phyloP scores from a whole-genome alignment of 1,140 invertebrate species.

The Drosophila tropicalis region DNA sequence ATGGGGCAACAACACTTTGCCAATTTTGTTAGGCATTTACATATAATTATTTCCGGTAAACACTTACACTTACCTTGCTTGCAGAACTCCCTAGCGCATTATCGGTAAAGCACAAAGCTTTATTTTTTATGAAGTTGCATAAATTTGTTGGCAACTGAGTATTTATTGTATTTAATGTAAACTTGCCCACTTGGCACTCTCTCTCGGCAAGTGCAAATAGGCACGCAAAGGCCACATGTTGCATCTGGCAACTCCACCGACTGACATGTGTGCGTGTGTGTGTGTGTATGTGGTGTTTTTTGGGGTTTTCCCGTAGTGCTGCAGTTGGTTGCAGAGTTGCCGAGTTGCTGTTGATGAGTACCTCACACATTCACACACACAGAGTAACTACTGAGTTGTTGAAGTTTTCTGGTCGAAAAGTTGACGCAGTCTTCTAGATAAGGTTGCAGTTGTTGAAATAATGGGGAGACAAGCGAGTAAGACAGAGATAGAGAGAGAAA shows the following conservation, averaged over 20 bases:
- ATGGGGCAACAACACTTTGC: not conserved
- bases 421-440: conserved; percentile 63
- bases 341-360: conserved; percentile 50
- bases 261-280: conserved; percentile 44
- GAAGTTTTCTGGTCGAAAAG: conserved; percentile 68
- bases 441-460: conserved; percentile 27
- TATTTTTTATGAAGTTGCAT: conserved; percentile 59
- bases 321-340: conserved; percentile 16
- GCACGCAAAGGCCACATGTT: conserved; percentile 74
- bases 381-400: conserved; percentile 36
- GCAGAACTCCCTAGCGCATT: conserved; percentile 5
- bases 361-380: conserved; percentile 25
- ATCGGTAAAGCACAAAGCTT: conserved; percentile 11
- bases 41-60: conserved; percentile 10
- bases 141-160: conserved; percentile 63
- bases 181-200: conserved; percentile 71
- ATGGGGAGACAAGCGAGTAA: not conserved
- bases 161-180: conserved; percentile 79
- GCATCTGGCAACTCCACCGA: conserved; percentile 44
- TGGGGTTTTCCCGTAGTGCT: conserved; percentile 33
- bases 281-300: not conserved
- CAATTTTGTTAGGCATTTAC: conserved; percentile 13
- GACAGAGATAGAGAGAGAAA: not conserved
- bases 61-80: not conserved
- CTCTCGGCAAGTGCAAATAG: conserved; percentile 68